phyloP scores from a whole-genome alignment of 2,888 invertebrate species.

The Villa cingulata region DNA sequence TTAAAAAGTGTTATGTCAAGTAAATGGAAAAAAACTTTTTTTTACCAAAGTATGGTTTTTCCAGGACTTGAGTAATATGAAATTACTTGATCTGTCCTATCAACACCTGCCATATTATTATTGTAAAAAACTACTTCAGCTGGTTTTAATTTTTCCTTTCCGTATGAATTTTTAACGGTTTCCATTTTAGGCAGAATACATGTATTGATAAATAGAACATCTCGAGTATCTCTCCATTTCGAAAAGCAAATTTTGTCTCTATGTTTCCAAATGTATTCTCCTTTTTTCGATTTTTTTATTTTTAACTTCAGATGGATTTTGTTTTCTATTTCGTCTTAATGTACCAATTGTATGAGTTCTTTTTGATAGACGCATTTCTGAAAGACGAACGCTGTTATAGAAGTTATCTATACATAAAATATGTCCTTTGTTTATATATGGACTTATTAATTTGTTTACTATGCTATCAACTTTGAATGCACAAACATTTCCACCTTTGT shows the following conservation, averaged over 20 bases:
- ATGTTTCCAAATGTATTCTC: constrained; percentile 13
- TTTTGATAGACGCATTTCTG: constrained; percentile 14
- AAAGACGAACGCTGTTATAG: constrained; percentile 16
- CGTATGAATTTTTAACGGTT: too few species aligned
- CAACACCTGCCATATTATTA: too few species aligned
- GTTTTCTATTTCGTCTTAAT: constrained; percentile 14
- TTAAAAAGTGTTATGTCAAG: too few species aligned
- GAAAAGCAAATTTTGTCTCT: constrained; percentile 13
- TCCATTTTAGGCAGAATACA: too few species aligned
- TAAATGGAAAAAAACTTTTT: too few species aligned
- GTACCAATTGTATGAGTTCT: constrained; percentile 18
- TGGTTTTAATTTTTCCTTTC: too few species aligned
- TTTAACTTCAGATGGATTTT: constrained; percentile 12
- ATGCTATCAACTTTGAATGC: background rate
- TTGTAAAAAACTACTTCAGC: too few species aligned
- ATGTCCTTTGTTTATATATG: constrained; percentile 20
- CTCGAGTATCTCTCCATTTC: constrained; percentile 16
- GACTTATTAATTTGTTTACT: constrained; percentile 18
- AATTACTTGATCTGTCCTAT: too few species aligned
- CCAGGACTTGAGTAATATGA: too few species aligned
- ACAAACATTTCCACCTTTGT: background rate
- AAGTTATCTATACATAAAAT: constrained; percentile 22
- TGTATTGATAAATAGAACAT: too few species aligned
- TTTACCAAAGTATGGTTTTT: too few species aligned
- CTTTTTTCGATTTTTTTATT: constrained; percentile 12